Base-by-base conservation (phyloP, 2,113 vertebrate genomes). In the Pedetes capensis region DNA sequence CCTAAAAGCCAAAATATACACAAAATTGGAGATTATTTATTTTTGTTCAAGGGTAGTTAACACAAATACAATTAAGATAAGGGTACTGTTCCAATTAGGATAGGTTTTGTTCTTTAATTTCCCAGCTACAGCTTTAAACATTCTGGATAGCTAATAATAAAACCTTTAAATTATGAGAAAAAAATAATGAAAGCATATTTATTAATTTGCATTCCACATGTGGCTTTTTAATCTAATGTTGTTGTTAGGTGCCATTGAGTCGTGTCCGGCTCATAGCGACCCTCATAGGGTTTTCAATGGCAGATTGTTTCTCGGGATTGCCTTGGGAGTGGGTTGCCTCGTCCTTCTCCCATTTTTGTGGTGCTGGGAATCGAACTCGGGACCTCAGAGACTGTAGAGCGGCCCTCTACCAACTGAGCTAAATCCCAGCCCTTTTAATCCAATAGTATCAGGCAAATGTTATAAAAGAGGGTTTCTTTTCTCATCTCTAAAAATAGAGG, bases 131-230 rank as follows among this genome's bases (percentile, higher is more conserved):
- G 32, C 22, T 34, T 51, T 85, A 81, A 75, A 39, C 37, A 92
- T 64, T 66, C 53, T 20, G 8, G 51, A 34, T 9, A 25, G 66
- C 69, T 89, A 89, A 63, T 92, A 55, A 57, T 53, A 29, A 90
- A 86, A 81, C 34, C 6, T 92, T 84, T 87, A 79, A 80, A 85
- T 82, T 71, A 25, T 86, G 39, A 83, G 47, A 83, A 86, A 91
- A 93, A 64, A 57, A 29, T 59, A 80, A 74, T 74, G 13, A 83
- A 55, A 86, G 37, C 63, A 17, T 63, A 96, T 86, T 94, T 51
- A 93, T 44, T 75, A 87, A 55, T 68, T 74, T 87, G 53, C 27
- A 90, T 79, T 66, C 13, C 34, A 87, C 11, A 66, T n/a, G 59
- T 53, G 27, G 89, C 32, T 83, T 91, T 69, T 85, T 27, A 68